A percentile compares a stretch with the other conserved stretches of the same genome.
Evolutionary conservation across 2,888 invertebrate genomes (phyloP).

Genomic region (Lypha dubia): DNA sequence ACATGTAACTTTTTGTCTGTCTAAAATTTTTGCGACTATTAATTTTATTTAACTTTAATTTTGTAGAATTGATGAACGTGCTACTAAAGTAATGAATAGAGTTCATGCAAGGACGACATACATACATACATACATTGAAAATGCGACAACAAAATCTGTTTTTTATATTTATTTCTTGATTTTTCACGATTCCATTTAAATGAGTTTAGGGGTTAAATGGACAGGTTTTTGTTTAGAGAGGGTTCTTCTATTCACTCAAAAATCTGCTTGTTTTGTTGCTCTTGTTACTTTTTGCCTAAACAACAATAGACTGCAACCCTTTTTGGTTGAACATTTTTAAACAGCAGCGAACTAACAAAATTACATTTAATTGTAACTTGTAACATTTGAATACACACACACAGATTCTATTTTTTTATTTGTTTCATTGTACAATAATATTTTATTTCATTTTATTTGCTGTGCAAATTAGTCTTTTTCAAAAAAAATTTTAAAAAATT

Average conservation of each 20-base stretch:
- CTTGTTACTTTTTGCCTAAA: slow-evolving; percentile 8
- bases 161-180: slow-evolving; percentile 25
- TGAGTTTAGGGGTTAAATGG: slow-evolving; percentile 58
- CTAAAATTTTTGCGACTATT: neutral
- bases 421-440: slow-evolving; percentile 13
- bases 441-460: slow-evolving; percentile 34
- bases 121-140: neutral
- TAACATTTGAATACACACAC: slow-evolving; percentile 57
- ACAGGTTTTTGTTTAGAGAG: slow-evolving; percentile 47
- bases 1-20: neutral
- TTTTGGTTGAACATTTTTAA: slow-evolving; percentile 1
- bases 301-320: slow-evolving; percentile 51
- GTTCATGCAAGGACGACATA: slow-evolving; percentile 28
- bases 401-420: slow-evolving; percentile 17
- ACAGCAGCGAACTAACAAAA: slow-evolving; percentile 51
- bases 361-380: slow-evolving; percentile 59
- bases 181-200: slow-evolving; percentile 25
- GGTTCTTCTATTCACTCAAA: slow-evolving; percentile 35
- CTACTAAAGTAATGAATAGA: slow-evolving; percentile 9
- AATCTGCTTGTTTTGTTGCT: slow-evolving; percentile 26
- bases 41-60: slow-evolving; percentile 18
- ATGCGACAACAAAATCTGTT: slow-evolving; percentile 3
- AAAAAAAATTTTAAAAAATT: slow-evolving; percentile 6
- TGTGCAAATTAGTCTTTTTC: slow-evolving; percentile 49
- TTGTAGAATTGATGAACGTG: slow-evolving; percentile 20